Evolutionary conservation across 2,888 invertebrate genomes (phyloP).

Genomic region (Pelosia muscerda): DNA sequence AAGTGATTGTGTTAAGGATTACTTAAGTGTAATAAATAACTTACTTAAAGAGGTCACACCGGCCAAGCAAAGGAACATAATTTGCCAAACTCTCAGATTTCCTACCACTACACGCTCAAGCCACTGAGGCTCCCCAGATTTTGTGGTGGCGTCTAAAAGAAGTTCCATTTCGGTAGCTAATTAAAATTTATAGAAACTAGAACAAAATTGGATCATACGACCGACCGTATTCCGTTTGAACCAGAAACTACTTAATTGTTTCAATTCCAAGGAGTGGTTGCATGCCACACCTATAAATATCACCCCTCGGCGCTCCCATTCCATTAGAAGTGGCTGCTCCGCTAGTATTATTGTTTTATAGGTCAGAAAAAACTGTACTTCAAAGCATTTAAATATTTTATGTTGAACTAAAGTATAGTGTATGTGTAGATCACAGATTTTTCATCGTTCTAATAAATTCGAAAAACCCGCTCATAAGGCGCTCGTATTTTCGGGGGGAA

Average conservation of each 20-base stretch:
- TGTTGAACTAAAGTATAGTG: not conserved
- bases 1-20: not conserved
- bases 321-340: conserved; percentile 25
- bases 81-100: conserved; percentile 93
- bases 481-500: conserved; percentile 1
- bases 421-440: too few species aligned
- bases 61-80: conserved; percentile 90
- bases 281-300: conserved; percentile 76
- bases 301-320: conserved; percentile 70
- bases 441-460: not conserved
- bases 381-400: not conserved
- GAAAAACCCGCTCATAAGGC: conserved; percentile 6
- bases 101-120: conserved; percentile 90
- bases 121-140: conserved; percentile 89
- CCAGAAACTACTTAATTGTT: conserved; percentile 78
- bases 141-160: conserved; percentile 77
- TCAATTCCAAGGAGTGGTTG: conserved; percentile 79
- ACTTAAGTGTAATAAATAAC: conserved; percentile 35
- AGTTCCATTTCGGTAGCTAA: conserved; percentile 65
- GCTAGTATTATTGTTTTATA: conserved; percentile 9
- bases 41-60: conserved; percentile 88
- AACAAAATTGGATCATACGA: conserved; percentile 50
- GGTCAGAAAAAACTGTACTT: not conserved
- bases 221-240: conserved; percentile 60
- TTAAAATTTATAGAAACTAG: not conserved